Conservation (phyloP, 2,888 invertebrate species). For the Danaus chrysippus region DNA sequence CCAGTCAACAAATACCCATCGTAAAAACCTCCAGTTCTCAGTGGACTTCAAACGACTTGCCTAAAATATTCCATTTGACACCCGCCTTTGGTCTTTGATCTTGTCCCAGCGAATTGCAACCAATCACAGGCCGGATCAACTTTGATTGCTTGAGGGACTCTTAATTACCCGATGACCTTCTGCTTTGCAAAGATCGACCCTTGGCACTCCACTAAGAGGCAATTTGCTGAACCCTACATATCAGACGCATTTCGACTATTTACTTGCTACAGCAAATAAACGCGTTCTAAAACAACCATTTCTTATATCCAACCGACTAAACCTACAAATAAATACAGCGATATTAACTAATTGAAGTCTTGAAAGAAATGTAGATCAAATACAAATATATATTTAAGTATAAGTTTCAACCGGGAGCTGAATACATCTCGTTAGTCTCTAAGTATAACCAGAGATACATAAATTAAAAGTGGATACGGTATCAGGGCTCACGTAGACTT, state of each 20-base stretch:
- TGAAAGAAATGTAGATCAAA: background rate
- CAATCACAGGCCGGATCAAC: constrained; percentile 63
- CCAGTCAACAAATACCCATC: constrained; percentile 17
- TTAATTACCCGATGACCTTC: constrained; percentile 75
- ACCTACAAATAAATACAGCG: background rate
- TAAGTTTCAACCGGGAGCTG: constrained; percentile 7
- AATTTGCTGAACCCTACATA: constrained; percentile 44
- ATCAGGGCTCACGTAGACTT: constrained; percentile 46
- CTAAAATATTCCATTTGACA: constrained; percentile 75
- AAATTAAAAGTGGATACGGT: constrained; percentile 26
- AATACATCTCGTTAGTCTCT: constrained; percentile 3
- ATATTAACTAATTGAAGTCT: background rate
- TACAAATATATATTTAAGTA: background rate
- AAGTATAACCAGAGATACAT: constrained; percentile 7
- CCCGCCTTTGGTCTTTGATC: constrained; percentile 62
- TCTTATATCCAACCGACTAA: background rate
- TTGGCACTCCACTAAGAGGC: constrained; percentile 61
- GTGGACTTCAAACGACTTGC: constrained; percentile 50
- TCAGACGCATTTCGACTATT: constrained; percentile 3
- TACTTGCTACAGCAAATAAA: background rate
- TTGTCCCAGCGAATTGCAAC: constrained; percentile 51
- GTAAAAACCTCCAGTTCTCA: constrained; percentile 26
- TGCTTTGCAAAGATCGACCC: constrained; percentile 54
- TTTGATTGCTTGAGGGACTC: constrained; percentile 74
- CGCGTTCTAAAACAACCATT: background rate